phyloP scores from a whole-genome alignment of 2,888 invertebrate genomes.

The Xiphydria camelus region DNA sequence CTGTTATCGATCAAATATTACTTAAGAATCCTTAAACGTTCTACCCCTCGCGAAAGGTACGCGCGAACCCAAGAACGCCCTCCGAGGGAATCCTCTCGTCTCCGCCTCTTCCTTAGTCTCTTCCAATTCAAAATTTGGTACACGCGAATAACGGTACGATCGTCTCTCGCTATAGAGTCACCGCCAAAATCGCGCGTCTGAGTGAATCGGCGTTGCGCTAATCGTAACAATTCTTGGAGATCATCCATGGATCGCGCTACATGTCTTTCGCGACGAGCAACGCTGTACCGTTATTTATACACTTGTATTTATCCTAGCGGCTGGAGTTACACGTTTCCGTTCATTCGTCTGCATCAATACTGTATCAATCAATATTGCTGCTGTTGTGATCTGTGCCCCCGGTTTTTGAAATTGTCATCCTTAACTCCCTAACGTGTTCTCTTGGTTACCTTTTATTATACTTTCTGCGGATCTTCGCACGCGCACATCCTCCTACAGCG shows the following conservation, averaged over 20 bases:
- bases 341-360: slow-evolving; percentile 43
- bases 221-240: too few relatives aligned
- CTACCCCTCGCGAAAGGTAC: slow-evolving; percentile 32
- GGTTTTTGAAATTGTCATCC: background rate
- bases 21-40: slow-evolving; percentile 43
- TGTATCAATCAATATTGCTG: slow-evolving; percentile 59
- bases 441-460: background rate
- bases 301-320: slow-evolving; percentile 36
- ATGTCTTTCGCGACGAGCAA: slow-evolving; percentile 22
- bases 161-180: too few relatives aligned
- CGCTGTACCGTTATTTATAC: slow-evolving; percentile 28
- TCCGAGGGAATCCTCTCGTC: too few relatives aligned
- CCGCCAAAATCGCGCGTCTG: too few relatives aligned
- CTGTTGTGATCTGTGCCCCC: slow-evolving; percentile 38
- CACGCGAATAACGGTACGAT: too few relatives aligned
- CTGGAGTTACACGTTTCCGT: slow-evolving; percentile 40
- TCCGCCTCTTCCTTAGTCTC: too few relatives aligned
- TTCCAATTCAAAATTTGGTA: too few relatives aligned
- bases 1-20: slow-evolving; percentile 41
- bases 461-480: background rate
- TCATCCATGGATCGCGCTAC: too few relatives aligned
- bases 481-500: background rate
- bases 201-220: slow-evolving; percentile 17
- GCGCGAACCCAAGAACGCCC: too few relatives aligned
- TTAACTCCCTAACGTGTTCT: background rate